phyloP scores from a whole-genome alignment of 2,888 invertebrate genomes.

The Craniophora ligustri region DNA sequence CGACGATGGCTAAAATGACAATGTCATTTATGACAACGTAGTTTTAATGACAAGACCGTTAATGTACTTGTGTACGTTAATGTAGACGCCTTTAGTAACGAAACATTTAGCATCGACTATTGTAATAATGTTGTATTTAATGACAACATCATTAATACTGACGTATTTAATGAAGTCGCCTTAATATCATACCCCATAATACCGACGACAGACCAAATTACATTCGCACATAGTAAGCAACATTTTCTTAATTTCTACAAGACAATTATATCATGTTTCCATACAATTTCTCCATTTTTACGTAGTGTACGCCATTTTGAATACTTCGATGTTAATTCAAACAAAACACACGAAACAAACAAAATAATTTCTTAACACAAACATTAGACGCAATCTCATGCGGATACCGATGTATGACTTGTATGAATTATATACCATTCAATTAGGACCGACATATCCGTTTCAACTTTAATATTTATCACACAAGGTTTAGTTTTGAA shows the following conservation, averaged over 20 bases:
- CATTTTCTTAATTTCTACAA: background rate
- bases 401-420: slow-evolving; percentile 30
- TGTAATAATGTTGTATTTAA: too few species aligned
- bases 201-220: too few species aligned
- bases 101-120: too few species aligned
- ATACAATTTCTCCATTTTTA: slow-evolving; percentile 15
- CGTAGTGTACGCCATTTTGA: slow-evolving; percentile 31
- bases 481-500: slow-evolving; percentile 7
- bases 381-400: slow-evolving; percentile 41
- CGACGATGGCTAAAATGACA: too few species aligned
- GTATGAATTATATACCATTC: slow-evolving; percentile 45
- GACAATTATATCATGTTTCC: slow-evolving; percentile 7
- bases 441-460: slow-evolving; percentile 1
- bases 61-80: too few species aligned
- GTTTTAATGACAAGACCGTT: too few species aligned
- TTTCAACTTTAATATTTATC: background rate
- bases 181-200: too few species aligned
- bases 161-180: too few species aligned
- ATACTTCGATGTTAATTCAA: slow-evolving; percentile 27
- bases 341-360: slow-evolving; percentile 33
- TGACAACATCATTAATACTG: background rate
- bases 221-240: too few species aligned
- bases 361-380: slow-evolving; percentile 38
- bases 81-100: too few species aligned
- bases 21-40: too few species aligned